Conservation (phyloP, 2,113 vertebrate genomes). For the Panurus biarmicus region DNA sequence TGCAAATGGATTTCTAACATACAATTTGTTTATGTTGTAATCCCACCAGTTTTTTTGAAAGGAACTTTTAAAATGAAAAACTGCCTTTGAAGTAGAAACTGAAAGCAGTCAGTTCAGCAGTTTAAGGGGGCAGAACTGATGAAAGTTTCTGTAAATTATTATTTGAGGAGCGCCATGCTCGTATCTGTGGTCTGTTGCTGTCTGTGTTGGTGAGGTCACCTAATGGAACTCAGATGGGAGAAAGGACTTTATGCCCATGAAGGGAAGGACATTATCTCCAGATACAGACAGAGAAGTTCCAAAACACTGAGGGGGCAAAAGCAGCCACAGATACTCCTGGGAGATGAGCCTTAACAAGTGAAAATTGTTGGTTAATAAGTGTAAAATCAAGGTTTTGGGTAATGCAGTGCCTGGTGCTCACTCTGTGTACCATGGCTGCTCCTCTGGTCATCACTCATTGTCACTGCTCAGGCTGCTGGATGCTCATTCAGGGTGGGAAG, state of each 20-base stretch:
- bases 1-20: constrained; percentile 35
- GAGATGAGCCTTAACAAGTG: background rate
- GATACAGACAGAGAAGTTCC: background rate
- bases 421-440: background rate
- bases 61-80: constrained; percentile 17
- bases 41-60: background rate
- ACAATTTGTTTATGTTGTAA: constrained; percentile 32
- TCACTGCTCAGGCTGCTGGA: background rate
- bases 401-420: background rate
- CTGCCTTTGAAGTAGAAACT: constrained; percentile 28
- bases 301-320: background rate
- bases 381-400: background rate
- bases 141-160: background rate
- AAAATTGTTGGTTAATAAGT: background rate
- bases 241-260: background rate
- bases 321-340: background rate
- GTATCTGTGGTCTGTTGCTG: background rate
- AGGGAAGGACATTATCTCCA: background rate
- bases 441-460: background rate
- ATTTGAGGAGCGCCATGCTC: rapidly evolving
- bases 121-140: background rate
- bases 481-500: background rate
- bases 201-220: background rate
- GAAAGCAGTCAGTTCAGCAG: background rate
- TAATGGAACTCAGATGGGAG: background rate